Evolutionary conservation across 2,888 invertebrate genomes (phyloP), one percentile per base, ranked within the genome.

Genomic region (Flexamia atlantica): DNA sequence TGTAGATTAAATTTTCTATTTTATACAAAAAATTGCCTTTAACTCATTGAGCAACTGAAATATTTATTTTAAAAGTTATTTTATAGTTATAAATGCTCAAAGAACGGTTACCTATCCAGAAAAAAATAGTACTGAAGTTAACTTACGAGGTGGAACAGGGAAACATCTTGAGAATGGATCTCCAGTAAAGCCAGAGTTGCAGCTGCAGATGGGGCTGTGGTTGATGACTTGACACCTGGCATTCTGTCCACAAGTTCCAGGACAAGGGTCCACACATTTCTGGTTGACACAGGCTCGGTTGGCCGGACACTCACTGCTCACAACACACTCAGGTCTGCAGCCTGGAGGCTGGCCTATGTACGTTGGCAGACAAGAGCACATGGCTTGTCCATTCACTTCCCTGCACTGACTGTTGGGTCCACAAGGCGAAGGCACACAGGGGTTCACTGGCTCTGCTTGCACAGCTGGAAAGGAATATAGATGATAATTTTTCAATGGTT

Each of bases 351-450:
- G 88, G 17, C 90, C 90, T 30, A 88, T 86, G 85, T 89, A 89
- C 12, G 87, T 88, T 17, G 87, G 86, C 80, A 87, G 85, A 84
- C 89, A 89, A 14, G 88, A 88, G 82, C 89, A 89, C 9, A 88
- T 87, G 32, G 88, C 88, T 86, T 89, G 89, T 70, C 89, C 88
- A 83, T 90, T 89, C 2, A 88, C 86, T 74, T 88, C 88, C 25
- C 88, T 88, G 84, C 90, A 90, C 53, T 88, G 88, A 53, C 89
- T 88, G 86, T 89, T 88, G 17, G 88, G 88, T 42, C 89, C 89
- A 86, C 90, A 90, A 1, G 90, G 90, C 28, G 93, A 93, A 20
- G 94, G 94, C 85, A 91, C 91, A 87, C 95, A 95, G 12, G 94
- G 94, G 88, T 94, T 92, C 40, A 90, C 89, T 42, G 91, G 90